Base-by-base conservation (phyloP, 2,113 vertebrate species). In the Alosa alosa region DNA sequence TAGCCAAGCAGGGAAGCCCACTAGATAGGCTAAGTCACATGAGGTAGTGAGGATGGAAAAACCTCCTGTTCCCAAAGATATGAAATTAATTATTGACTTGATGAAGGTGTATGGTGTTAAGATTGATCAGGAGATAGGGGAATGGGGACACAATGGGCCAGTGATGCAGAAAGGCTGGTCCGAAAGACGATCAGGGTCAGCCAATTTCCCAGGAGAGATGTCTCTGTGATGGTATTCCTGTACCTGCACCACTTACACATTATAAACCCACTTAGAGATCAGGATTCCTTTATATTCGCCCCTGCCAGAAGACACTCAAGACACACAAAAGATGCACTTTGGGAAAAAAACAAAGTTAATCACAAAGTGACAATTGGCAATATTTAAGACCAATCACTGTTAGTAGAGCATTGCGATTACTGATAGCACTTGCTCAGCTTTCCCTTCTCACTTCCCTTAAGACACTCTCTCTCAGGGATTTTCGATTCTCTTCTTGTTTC, bases 1-100 rank as follows among this genome's bases (percentile, higher is more conserved):
- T 95, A 93, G 92, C 91, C 91, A 92, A 93, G 93, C 94, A 95
- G 93, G 92, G 93, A 94, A 95, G 94, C 93, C 93, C 93, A 90
- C 90, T 47, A 93, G 94, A 95, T 95, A 94, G 92, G 89, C 94
- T 92, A 94, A 94, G 88, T 88, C 84, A 84, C 83, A 88, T 82
- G 46, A 20, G 64, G 75, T n/a, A 75, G n/a, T 20, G 60, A 86
- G 83, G 88, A 81, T 46, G 82, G 84, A 50, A 82, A 86, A 57
- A 88, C 84, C 44, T 36, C 41, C 64, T 45, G 52, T 75, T 88
- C 72, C 87, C 52, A 20, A 17, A 88, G 85, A 88, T 92, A 91
- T 91, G 88, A 90, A 91, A 92, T 89, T 86, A 91, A 90, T 91
- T 86, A 90, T 87, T 82, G 86, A 84, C 86, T 88, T 89, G 87